Evolutionary conservation across 2,888 invertebrate species (phyloP).

Genomic region (Platycheirus albimanus): DNA sequence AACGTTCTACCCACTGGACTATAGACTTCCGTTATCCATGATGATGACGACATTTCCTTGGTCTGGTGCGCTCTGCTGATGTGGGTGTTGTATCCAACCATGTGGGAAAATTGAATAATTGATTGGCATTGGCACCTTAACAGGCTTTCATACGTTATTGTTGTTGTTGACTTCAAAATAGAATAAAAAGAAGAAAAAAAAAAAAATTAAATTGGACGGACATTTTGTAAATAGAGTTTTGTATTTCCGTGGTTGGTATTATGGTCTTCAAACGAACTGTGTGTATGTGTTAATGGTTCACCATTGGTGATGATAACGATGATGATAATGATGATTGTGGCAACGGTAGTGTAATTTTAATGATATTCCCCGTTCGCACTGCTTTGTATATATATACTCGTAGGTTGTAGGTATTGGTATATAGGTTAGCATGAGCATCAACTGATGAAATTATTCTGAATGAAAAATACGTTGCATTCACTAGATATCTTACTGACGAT

Average conservation of each 20-base stretch:
- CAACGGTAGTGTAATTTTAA: conserved; percentile 40
- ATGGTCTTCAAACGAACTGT: background rate
- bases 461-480: conserved; percentile 28
- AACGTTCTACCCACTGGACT: conserved; percentile 24
- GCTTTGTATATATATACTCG: no score
- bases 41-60: conserved; percentile 31
- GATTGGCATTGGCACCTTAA: conserved; percentile 73
- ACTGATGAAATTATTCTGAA: conserved; percentile 22
- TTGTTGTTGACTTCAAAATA: conserved; percentile 45
- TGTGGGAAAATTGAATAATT: conserved; percentile 73
- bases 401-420: no score
- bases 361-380: conserved; percentile 11
- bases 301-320: conserved; percentile 37
- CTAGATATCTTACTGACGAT: conserved; percentile 20
- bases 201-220: conserved; percentile 14
- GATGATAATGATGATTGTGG: conserved; percentile 39
- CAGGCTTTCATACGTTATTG: conserved; percentile 63
- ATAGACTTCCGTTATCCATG: conserved; percentile 18
- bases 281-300: conserved; percentile 40
- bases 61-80: conserved; percentile 19
- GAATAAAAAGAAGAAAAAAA: conserved; percentile 22
- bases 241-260: conserved; percentile 31
- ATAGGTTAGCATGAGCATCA: conserved; percentile 25
- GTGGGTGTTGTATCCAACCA: conserved; percentile 54
- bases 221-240: conserved; percentile 30